These are phyloP conservation scores for Semaprochilodus insignis DNA, from an alignment of 2,797 vertebrate species.

Conservation along the genomic window DNA sequence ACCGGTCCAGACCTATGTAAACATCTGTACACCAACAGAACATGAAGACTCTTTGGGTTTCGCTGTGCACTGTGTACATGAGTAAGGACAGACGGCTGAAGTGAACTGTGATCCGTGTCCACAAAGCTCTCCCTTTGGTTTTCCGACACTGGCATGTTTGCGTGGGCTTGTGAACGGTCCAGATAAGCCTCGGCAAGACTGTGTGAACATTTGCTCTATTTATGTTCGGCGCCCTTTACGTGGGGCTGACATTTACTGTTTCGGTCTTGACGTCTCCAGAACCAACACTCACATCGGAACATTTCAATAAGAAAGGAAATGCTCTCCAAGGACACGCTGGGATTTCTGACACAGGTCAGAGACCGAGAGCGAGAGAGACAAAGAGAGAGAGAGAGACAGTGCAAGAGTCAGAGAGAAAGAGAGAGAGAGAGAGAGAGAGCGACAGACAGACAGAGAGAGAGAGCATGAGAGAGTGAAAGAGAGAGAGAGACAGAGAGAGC, in stretches of 20 bases:
- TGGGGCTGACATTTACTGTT: background rate
- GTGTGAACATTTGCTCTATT: slow-evolving; percentile 6
- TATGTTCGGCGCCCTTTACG: background rate
- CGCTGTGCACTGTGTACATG: background rate
- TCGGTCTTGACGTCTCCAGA: background rate
- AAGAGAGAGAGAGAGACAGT: background rate
- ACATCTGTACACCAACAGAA: background rate
- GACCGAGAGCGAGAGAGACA: background rate
- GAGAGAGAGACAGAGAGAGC: too few relatives aligned
- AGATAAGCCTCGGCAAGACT: background rate
- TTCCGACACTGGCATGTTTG: slow-evolving; percentile 1
- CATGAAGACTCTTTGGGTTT: background rate
- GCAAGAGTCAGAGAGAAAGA: too few relatives aligned
- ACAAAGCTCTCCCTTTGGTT: background rate
- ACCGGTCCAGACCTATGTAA: too few relatives aligned
- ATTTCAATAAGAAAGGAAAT: slow-evolving; percentile 13
- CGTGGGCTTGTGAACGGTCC: background rate
- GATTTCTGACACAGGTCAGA: background rate
- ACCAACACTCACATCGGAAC: background rate
- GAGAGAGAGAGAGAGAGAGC: too few relatives aligned
- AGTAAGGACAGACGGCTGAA: background rate
- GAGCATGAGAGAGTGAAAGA: too few relatives aligned
- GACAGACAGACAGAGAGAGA: too few relatives aligned
- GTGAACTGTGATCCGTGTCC: background rate
- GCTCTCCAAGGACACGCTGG: background rate